Evolutionary conservation across 2,113 vertebrate species (phyloP).

Genomic region (Nycticebus coucang): DNA sequence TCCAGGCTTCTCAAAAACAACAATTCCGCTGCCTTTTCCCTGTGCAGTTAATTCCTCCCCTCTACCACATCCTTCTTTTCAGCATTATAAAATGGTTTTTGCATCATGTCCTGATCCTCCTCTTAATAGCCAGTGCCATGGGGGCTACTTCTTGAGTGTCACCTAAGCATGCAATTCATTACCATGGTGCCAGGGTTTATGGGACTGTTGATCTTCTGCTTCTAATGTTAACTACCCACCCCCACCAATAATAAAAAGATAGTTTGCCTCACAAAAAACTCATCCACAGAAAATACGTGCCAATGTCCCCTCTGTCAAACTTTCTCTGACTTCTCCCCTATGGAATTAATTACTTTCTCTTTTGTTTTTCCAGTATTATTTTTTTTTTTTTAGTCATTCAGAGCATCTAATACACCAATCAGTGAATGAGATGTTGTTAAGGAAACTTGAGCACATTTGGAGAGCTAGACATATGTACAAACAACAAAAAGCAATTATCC

Average conservation of each 20-base stretch:
- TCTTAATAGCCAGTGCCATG: neutral
- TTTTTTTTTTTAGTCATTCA: neutral
- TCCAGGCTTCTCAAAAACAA: neutral
- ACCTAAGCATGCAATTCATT: neutral
- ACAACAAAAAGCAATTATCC: neutral
- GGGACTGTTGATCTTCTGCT: neutral
- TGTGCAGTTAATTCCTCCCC: neutral
- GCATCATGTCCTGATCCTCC: neutral
- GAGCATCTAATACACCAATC: neutral
- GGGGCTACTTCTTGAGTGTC: neutral
- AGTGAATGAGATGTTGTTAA: neutral
- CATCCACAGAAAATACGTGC: neutral
- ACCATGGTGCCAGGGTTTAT: neutral
- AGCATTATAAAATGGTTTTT: neutral
- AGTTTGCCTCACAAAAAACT: neutral
- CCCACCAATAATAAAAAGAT: neutral
- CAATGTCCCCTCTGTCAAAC: neutral
- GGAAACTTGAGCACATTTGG: neutral
- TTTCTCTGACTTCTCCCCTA: neutral
- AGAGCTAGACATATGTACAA: neutral
- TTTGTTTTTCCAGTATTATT: neutral
- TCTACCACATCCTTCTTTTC: neutral
- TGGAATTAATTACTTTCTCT: neutral
- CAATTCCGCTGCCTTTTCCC: neutral
- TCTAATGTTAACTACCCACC: neutral